A percentile compares a stretch with the other conserved stretches of the same genome.
phyloP scores from a whole-genome alignment of 2,797 vertebrate genomes.

The Lagorchestes hirsutus region DNA sequence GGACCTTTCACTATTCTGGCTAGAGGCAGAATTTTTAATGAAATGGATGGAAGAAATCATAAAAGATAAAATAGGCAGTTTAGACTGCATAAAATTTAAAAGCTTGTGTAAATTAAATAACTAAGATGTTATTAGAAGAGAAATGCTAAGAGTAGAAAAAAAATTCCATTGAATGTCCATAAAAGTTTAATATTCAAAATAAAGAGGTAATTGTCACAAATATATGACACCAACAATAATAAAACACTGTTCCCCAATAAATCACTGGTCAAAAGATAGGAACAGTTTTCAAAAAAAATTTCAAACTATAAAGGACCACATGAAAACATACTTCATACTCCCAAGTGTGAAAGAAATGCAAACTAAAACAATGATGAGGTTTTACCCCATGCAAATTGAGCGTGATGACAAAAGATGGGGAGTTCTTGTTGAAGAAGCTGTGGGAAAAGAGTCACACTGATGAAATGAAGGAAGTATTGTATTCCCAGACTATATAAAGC shows the following conservation, averaged over 20 bases:
- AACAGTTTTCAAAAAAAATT: neutral
- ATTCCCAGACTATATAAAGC: neutral
- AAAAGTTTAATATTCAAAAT: neutral
- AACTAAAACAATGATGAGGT: neutral
- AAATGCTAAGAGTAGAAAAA: neutral
- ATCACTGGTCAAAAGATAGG: neutral
- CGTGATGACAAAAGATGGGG: neutral
- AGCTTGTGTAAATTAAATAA: neutral
- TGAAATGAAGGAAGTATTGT: neutral
- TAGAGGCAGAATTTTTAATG: neutral
- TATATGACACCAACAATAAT: neutral
- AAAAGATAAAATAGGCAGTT: neutral
- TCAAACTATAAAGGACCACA: neutral
- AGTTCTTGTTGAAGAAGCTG: neutral
- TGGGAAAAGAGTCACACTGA: neutral
- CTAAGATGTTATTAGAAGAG: neutral
- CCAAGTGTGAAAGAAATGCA: neutral
- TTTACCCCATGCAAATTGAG: neutral
- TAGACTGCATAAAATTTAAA: neutral
- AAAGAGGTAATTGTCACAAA: neutral
- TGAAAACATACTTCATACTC: neutral
- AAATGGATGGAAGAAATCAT: neutral
- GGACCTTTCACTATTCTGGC: neutral
- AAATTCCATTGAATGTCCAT: neutral
- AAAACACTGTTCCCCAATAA: neutral